phyloP scores from a whole-genome alignment of 2,797 vertebrate genomes.

The Dipus sagitta region DNA sequence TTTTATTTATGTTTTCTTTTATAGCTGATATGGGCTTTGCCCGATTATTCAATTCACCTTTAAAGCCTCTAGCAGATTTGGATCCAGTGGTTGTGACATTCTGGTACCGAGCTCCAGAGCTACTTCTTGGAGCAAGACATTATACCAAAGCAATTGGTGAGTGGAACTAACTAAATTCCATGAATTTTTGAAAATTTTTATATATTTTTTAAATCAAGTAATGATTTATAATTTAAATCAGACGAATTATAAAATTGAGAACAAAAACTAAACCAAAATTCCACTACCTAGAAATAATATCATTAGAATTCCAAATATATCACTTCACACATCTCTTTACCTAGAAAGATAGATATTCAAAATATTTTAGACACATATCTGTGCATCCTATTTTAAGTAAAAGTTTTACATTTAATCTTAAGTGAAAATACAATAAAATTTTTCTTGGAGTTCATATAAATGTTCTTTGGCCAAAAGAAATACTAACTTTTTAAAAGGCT shows the following conservation, averaged over 20 bases:
- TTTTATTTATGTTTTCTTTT: constrained; percentile 83
- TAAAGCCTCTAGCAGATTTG: constrained; percentile 99
- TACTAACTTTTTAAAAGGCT: constrained; percentile 1
- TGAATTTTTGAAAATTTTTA: constrained; percentile 7
- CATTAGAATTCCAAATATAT: neutral
- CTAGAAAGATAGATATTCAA: constrained; percentile 40
- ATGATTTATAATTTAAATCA: neutral
- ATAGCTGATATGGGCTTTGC: constrained; percentile 99
- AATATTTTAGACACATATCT: constrained; percentile 24
- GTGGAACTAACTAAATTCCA: constrained; percentile 79
- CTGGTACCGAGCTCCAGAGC: constrained; percentile 99
- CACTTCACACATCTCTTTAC: constrained; percentile 7
- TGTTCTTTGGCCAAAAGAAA: constrained; percentile 59
- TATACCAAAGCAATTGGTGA: constrained; percentile 99
- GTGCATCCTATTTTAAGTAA: constrained; percentile 42
- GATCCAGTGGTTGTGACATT: constrained; percentile 99
- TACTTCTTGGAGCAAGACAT: constrained; percentile 98
- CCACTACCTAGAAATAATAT: neutral
- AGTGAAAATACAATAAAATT: constrained; percentile 57
- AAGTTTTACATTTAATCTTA: constrained; percentile 60
- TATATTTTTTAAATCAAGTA: constrained; percentile 45
- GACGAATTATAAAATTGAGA: constrained; percentile 54
- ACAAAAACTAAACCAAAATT: constrained; percentile 41
- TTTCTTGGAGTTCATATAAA: constrained; percentile 55
- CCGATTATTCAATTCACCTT: constrained; percentile 99